A percentile compares a stretch with the other conserved stretches of the same genome.
Conservation (phyloP, 1,140 invertebrate species). For the Plectrocnemia conspersa region DNA sequence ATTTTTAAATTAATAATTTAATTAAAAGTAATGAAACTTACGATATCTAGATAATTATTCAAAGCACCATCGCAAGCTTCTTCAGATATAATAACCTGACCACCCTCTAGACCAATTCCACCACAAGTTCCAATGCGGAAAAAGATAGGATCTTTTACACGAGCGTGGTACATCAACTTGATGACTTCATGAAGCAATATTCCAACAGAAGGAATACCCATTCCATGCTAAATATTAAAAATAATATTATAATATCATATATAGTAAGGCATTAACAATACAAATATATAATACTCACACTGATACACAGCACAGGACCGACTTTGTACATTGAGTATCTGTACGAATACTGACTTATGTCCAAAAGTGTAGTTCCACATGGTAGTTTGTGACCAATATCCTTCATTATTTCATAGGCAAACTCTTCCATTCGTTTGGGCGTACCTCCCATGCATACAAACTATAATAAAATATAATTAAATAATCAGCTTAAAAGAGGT, state of each 20-base stretch:
- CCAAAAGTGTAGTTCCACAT: slow-evolving; percentile 76
- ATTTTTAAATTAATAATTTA: neutral
- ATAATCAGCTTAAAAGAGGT: neutral
- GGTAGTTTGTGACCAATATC: slow-evolving; percentile 87
- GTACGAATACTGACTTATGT: slow-evolving; percentile 89
- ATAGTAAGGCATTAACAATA: neutral
- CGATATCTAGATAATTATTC: slow-evolving; percentile 63
- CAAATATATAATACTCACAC: slow-evolving; percentile 62
- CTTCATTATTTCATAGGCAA: slow-evolving; percentile 86
- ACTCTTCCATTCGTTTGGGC: slow-evolving; percentile 88
- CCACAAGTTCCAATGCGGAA: slow-evolving; percentile 91
- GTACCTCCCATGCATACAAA: slow-evolving; percentile 98
- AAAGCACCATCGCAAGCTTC: slow-evolving; percentile 79
- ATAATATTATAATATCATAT: slow-evolving; percentile 1
- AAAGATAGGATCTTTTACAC: slow-evolving; percentile 81
- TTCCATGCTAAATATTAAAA: slow-evolving; percentile 65
- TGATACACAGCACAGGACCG: slow-evolving; percentile 85
- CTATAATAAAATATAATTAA: slow-evolving; percentile 52
- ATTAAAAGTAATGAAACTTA: slow-evolving; percentile 40
- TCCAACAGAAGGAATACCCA: slow-evolving; percentile 88
- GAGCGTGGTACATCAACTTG: slow-evolving; percentile 90
- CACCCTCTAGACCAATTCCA: slow-evolving; percentile 84
- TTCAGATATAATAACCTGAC: slow-evolving; percentile 84
- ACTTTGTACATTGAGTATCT: slow-evolving; percentile 98
- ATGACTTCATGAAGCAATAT: slow-evolving; percentile 91